Conservation (phyloP, 1,140 invertebrate species). For the Leucophenga varia region DNA sequence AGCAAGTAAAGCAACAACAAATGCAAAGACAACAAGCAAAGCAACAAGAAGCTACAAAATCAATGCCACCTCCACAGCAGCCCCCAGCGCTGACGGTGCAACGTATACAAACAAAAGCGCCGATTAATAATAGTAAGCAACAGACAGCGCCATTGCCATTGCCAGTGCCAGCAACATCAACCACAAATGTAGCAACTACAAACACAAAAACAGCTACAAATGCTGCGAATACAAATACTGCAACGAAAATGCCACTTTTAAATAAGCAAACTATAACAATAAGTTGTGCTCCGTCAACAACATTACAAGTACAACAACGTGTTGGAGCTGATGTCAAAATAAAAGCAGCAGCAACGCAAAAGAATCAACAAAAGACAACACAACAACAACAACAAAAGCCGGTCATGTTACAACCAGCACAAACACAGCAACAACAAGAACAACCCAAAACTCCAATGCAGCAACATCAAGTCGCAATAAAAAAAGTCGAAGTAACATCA, state of each 20-base stretch:
- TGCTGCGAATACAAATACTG: neutral
- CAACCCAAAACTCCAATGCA: slow-evolving; percentile 1
- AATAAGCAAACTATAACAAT: slow-evolving; percentile 51
- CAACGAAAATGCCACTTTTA: slow-evolving; percentile 33
- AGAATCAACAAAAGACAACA: slow-evolving; percentile 16
- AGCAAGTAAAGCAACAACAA: slow-evolving; percentile 20
- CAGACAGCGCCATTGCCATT: too few relatives aligned
- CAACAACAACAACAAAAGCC: neutral
- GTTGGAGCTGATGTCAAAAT: too few relatives aligned
- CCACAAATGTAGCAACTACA: slow-evolving; percentile 1
- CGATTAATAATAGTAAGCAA: slow-evolving; percentile 33
- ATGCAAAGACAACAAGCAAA: slow-evolving; percentile 7
- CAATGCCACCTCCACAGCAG: slow-evolving; percentile 1
- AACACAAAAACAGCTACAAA: slow-evolving; percentile 3
- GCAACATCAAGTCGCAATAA: neutral
- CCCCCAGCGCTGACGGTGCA: slow-evolving; percentile 35
- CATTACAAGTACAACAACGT: neutral
- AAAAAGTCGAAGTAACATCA: too few relatives aligned
- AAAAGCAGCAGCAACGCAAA: slow-evolving; percentile 10
- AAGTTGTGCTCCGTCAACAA: slow-evolving; percentile 31
- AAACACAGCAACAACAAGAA: slow-evolving; percentile 5
- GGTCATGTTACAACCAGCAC: too few relatives aligned
- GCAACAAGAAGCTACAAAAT: slow-evolving; percentile 7
- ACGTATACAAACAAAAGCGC: slow-evolving; percentile 39
- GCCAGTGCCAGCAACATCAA: neutral